These are phyloP conservation scores for Gryllus bimaculatus DNA, from an alignment of 1,140 invertebrate species.

Conservation along the genomic window DNA sequence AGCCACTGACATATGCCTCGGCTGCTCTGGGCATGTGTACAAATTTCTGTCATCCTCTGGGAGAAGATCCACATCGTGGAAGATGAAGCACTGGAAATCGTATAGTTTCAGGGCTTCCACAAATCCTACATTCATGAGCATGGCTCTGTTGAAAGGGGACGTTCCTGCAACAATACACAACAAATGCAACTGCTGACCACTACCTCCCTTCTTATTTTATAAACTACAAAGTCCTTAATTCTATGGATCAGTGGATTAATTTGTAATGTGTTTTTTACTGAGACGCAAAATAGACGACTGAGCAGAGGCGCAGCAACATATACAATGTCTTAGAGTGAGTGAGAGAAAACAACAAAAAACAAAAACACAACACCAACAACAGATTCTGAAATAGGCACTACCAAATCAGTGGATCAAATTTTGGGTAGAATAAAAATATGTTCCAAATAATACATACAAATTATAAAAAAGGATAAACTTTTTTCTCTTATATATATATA, in stretches of 20 bases:
- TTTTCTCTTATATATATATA: too few species aligned
- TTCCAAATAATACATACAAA: too few species aligned
- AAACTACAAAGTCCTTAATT: too few species aligned
- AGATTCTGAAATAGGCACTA: too few species aligned
- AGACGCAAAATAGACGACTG: background rate
- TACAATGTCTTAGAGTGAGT: too few species aligned
- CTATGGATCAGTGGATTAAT: background rate
- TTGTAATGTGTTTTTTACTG: background rate
- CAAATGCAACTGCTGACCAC: background rate
- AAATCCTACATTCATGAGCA: slow-evolving; percentile 93
- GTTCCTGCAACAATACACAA: slow-evolving; percentile 38
- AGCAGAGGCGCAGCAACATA: too few species aligned
- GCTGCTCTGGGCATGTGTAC: slow-evolving; percentile 82
- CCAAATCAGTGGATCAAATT: too few species aligned
- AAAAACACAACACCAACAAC: too few species aligned
- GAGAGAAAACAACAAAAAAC: too few species aligned
- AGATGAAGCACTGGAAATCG: slow-evolving; percentile 83
- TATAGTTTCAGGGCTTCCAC: slow-evolving; percentile 69
- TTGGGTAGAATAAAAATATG: too few species aligned
- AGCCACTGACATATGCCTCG: slow-evolving; percentile 89
- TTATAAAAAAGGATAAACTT: too few species aligned
- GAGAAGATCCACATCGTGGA: slow-evolving; percentile 91
- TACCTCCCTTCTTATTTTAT: too few species aligned
- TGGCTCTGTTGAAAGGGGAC: slow-evolving; percentile 78
- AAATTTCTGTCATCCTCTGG: slow-evolving; percentile 87